These are phyloP conservation scores for Tenthredo mesomela DNA, from an alignment of 2,888 invertebrate species.

Conservation along the genomic window DNA sequence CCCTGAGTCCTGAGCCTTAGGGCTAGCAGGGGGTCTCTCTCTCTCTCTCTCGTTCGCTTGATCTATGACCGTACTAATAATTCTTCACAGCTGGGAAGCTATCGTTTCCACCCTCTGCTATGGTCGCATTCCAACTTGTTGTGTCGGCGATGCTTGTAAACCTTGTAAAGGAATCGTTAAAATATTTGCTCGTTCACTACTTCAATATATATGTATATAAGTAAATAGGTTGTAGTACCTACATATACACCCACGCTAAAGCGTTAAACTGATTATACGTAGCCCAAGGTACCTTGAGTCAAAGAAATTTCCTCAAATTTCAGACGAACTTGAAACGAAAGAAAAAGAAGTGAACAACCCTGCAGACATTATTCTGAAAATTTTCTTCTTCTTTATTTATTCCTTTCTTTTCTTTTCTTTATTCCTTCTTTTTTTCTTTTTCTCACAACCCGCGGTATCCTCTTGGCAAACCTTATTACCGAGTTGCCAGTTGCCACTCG, in stretches of 20 bases:
- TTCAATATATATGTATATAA: neutral
- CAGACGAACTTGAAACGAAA: neutral
- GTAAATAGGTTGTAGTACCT: neutral
- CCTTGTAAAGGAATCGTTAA: constrained; percentile 34
- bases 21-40: constrained; percentile 40
- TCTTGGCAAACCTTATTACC: constrained; percentile 22
- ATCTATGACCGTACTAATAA: constrained; percentile 51
- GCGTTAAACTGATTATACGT: neutral
- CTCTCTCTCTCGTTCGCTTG: constrained; percentile 9
- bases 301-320: neutral
- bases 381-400: neutral
- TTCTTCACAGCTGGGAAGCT: constrained; percentile 51
- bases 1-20: neutral
- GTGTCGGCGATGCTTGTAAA: constrained; percentile 41
- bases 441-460: neutral
- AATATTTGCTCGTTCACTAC: constrained; percentile 23
- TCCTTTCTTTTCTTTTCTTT: neutral
- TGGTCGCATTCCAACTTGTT: constrained; percentile 44
- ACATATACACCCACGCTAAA: neutral
- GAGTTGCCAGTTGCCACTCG: constrained; percentile 39
- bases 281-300: neutral
- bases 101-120: constrained; percentile 16
- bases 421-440: neutral
- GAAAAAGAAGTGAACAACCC: neutral
- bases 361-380: neutral